phyloP scores from a whole-genome alignment of 2,113 vertebrate genomes.

The Platysteira castanea region DNA sequence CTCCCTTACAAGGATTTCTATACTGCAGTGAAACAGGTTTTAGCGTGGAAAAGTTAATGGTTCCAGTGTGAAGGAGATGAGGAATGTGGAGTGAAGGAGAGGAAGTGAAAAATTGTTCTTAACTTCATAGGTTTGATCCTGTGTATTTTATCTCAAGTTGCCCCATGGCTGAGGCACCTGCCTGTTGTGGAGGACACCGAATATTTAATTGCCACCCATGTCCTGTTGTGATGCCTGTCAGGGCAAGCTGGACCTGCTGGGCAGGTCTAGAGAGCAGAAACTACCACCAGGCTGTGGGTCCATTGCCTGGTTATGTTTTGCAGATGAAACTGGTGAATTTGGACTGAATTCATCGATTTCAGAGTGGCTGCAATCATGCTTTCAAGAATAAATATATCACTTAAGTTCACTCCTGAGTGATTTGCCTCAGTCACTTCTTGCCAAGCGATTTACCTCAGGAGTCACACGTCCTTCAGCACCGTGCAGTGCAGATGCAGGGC shows the following conservation, averaged over 20 bases:
- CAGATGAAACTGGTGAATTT: neutral
- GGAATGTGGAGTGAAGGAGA: neutral
- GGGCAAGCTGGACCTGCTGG: neutral
- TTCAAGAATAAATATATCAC: neutral
- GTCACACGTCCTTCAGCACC: neutral
- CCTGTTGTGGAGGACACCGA: rapidly evolving
- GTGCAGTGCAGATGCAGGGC: neutral
- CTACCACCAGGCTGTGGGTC: neutral
- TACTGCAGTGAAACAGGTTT: neutral
- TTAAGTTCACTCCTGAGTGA: neutral
- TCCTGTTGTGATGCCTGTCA: neutral
- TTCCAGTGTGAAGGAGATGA: neutral
- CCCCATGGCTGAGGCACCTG: neutral
- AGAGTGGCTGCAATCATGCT: neutral
- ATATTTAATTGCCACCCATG: neutral
- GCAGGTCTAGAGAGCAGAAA: neutral
- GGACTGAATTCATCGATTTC: neutral
- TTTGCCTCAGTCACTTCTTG: neutral
- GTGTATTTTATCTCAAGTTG: too few species aligned
- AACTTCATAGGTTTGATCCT: neutral
- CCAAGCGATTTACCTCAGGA: neutral
- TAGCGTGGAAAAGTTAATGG: neutral
- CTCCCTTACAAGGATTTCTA: neutral
- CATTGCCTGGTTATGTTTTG: neutral
- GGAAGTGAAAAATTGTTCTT: neutral